Conservation (phyloP, 1,140 invertebrate species). For the Aphelenchoides fujianensis region DNA sequence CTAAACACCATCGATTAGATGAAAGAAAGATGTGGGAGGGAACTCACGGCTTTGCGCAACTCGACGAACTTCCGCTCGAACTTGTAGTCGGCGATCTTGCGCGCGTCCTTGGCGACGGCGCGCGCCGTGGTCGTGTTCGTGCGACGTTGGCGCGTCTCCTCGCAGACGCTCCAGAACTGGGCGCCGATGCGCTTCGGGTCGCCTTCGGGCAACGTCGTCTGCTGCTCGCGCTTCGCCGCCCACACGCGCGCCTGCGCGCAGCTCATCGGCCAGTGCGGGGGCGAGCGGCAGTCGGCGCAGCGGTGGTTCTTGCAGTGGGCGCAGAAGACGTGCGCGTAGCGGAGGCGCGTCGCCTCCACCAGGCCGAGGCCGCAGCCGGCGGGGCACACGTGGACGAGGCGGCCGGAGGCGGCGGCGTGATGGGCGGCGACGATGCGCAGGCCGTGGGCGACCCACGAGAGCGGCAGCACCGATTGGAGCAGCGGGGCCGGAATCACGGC, state of each 20-base stretch:
- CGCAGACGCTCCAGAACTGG: constrained; percentile 22
- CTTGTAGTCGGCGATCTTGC: constrained; percentile 25
- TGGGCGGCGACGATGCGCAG: neutral
- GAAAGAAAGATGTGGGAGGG: no score
- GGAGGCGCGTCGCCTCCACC: neutral
- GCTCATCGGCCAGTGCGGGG: constrained; percentile 21
- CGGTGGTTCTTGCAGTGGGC: constrained; percentile 16
- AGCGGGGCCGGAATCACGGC: neutral
- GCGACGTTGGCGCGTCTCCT: constrained; percentile 8
- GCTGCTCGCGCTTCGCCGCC: constrained; percentile 1
- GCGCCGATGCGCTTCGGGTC: neutral
- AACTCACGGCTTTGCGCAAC: constrained; percentile 23
- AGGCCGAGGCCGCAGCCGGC: constrained; percentile 6
- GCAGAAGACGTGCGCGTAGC: constrained; percentile 16
- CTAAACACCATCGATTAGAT: neutral
- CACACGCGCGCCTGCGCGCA: constrained; percentile 1
- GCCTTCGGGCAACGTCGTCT: no score
- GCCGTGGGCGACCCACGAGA: neutral
- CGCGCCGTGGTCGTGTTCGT: constrained; percentile 3
- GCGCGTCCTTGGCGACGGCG: constrained; percentile 16
- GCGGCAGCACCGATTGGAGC: constrained; percentile 11
- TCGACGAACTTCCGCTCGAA: constrained; percentile 28
- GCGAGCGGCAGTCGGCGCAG: constrained; percentile 8
- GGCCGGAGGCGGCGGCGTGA: neutral
- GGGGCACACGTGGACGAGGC: constrained; percentile 19